phyloP scores from a whole-genome alignment of 64 coral and sea anemone genomes.

The Dendronephthya gigantea region DNA sequence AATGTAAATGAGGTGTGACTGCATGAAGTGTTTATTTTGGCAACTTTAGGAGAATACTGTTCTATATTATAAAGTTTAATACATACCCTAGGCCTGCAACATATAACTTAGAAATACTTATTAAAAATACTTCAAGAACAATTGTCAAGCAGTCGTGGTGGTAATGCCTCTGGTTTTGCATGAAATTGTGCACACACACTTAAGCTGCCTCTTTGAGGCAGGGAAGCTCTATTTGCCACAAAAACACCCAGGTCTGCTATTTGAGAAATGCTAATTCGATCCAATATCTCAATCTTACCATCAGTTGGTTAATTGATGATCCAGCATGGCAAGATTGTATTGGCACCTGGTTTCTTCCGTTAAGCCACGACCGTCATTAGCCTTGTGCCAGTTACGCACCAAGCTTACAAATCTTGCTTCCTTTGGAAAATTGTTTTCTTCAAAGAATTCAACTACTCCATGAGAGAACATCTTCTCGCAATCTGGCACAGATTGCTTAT shows the following conservation, averaged over 20 bases:
- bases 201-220: conserved; percentile 20
- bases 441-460: conserved; percentile 34
- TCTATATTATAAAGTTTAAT: no score
- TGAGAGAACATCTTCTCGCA: conserved; percentile 40
- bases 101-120: no score
- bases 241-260: conserved; percentile 50
- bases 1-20: no score
- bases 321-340: conserved; percentile 29
- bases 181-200: conserved; percentile 38
- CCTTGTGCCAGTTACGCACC: conserved; percentile 46
- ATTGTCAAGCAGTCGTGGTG: background rate
- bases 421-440: background rate
- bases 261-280: conserved; percentile 8
- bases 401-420: conserved; percentile 25
- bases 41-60: no score
- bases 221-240: conserved; percentile 36
- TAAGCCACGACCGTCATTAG: conserved; percentile 48
- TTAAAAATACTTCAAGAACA: no score
- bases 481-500: conserved; percentile 49
- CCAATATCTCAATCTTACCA: conserved; percentile 22
- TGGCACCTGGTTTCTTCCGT: conserved; percentile 29
- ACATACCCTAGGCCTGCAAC: no score
- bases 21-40: no score
- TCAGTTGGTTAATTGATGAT: conserved; percentile 39
- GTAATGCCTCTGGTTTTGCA: conserved; percentile 6